phyloP scores from a whole-genome alignment of 2,888 invertebrate genomes.

The Notocelia uddmanniana region DNA sequence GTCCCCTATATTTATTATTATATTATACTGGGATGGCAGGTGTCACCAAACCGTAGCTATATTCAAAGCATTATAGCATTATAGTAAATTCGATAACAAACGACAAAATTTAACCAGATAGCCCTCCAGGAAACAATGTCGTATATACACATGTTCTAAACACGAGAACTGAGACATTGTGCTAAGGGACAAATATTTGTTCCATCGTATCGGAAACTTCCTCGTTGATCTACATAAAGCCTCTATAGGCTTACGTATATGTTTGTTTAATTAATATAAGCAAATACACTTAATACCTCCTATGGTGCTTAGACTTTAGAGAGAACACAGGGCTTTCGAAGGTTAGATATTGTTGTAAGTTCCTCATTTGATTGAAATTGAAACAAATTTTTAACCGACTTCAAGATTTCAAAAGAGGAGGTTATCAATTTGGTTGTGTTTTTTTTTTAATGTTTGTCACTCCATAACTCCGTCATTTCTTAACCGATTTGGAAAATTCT shows the following conservation, averaged over 20 bases:
- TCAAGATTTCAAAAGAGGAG: no score
- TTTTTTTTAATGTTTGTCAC: no score
- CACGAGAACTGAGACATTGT: slow-evolving; percentile 15
- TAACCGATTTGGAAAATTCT: no score
- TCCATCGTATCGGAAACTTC: slow-evolving; percentile 12
- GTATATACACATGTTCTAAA: slow-evolving; percentile 1
- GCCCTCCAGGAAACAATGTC: slow-evolving; percentile 9
- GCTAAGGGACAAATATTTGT: slow-evolving; percentile 29
- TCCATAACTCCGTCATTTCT: no score
- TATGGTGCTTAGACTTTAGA: neutral
- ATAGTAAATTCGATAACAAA: neutral
- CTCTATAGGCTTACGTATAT: neutral
- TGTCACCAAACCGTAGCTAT: no score
- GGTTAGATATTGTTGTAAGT: neutral
- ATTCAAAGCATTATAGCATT: no score
- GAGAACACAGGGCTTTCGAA: neutral
- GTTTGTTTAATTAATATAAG: slow-evolving; percentile 21
- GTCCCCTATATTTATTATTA: no score
- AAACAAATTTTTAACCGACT: neutral
- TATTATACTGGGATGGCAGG: no score
- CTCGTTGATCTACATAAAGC: slow-evolving; percentile 4
- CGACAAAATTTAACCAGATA: neutral
- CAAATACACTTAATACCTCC: slow-evolving; percentile 4
- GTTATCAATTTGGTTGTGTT: no score
- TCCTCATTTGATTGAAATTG: neutral